Percentiles rank a stretch among this genome's conserved stretches.
Evolutionary conservation across 2,888 invertebrate genomes (phyloP).

Genomic region (Busseola fusca): DNA sequence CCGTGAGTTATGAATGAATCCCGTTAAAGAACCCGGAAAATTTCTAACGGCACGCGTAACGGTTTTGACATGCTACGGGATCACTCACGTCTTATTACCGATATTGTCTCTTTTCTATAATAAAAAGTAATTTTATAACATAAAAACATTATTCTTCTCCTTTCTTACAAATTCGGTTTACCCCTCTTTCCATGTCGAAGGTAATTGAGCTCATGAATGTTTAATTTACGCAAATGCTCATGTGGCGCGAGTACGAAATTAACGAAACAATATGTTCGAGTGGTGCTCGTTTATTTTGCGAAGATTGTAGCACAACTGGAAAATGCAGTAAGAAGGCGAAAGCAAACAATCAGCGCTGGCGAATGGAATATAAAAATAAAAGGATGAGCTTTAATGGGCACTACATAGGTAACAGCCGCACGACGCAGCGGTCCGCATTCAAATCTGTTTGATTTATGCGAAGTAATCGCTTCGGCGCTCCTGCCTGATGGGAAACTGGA

Average conservation of each 20-base stretch:
- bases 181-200: conserved; percentile 37
- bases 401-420: conserved; percentile 73
- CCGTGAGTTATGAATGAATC: conserved; percentile 89
- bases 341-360: conserved; percentile 63
- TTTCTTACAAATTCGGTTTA: conserved; percentile 29
- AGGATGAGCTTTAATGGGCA: conserved; percentile 68
- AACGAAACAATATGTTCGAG: conserved; percentile 35
- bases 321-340: conserved; percentile 54
- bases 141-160: conserved; percentile 20
- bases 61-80: conserved; percentile 69
- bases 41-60: conserved; percentile 82
- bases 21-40: conserved; percentile 89
- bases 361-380: conserved; percentile 62
- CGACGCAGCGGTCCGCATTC: conserved; percentile 72
- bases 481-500: conserved; percentile 63
- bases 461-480: conserved; percentile 73
- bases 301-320: conserved; percentile 45
- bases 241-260: conserved; percentile 38
- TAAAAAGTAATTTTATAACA: conserved; percentile 24
- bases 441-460: conserved; percentile 82
- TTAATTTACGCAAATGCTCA: conserved; percentile 48
- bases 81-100: conserved; percentile 60
- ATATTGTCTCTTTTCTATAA: conserved; percentile 53
- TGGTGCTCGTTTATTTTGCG: conserved; percentile 24
- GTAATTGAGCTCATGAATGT: conserved; percentile 58